Conservation (phyloP, 2,113 vertebrate genomes). For the Sapajus apella region DNA sequence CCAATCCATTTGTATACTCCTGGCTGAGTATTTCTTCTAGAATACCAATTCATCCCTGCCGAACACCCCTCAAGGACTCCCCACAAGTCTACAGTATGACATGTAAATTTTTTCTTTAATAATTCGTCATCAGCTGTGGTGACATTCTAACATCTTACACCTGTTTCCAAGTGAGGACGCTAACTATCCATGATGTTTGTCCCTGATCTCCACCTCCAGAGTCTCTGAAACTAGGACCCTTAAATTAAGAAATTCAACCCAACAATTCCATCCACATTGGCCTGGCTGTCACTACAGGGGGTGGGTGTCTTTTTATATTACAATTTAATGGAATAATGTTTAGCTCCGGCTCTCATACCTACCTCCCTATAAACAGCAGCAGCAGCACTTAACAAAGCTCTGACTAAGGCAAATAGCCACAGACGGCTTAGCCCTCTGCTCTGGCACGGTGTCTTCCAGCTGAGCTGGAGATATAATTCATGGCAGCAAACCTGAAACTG, state of each 20-base stretch:
- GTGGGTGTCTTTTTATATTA: not conserved
- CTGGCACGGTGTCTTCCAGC: slow-evolving; percentile 1
- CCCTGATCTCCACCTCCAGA: not conserved
- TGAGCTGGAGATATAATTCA: slow-evolving; percentile 66
- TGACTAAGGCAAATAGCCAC: slow-evolving; percentile 40
- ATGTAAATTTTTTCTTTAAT: not conserved
- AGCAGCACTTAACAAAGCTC: slow-evolving; percentile 59
- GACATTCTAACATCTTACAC: not conserved
- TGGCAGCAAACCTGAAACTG: slow-evolving; percentile 59
- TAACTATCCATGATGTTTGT: not conserved
- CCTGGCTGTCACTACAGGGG: not conserved
- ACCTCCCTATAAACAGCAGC: not conserved
- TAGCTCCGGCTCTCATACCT: not conserved
- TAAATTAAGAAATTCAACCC: not conserved
- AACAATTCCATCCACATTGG: not conserved
- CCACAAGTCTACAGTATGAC: not conserved
- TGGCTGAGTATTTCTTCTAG: not conserved
- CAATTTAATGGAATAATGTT: slow-evolving; percentile 22
- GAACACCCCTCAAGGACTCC: not conserved
- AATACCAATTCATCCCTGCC: not conserved
- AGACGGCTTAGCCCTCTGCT: slow-evolving; percentile 43
- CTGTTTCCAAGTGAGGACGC: not conserved
- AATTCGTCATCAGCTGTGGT: not conserved
- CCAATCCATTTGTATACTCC: not conserved
- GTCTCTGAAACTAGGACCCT: not conserved